Conservation (phyloP, 2,113 vertebrate genomes). For the Miniopterus natalensis region DNA sequence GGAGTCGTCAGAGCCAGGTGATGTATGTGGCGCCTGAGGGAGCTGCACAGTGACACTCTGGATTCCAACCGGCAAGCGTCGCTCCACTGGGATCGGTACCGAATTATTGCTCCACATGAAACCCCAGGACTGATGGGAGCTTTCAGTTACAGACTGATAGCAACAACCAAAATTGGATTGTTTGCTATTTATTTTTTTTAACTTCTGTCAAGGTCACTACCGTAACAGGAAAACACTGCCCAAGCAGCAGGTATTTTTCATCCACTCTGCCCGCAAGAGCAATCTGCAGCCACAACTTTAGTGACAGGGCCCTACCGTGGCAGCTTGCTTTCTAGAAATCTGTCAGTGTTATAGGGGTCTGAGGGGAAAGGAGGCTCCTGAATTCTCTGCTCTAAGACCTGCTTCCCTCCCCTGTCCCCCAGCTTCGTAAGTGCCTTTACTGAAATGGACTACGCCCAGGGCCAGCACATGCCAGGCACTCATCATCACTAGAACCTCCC, state of each 20-base stretch:
- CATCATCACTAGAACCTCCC: neutral
- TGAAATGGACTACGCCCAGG: neutral
- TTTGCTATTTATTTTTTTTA: constrained; percentile 86
- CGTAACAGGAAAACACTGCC: constrained; percentile 76
- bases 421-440: neutral
- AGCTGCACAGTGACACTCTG: constrained; percentile 33
- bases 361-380: neutral
- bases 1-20: constrained; percentile 69
- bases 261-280: constrained; percentile 69
- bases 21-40: constrained; percentile 78
- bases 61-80: constrained; percentile 72
- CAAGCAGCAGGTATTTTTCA: constrained; percentile 72
- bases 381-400: neutral
- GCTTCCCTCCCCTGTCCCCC: neutral
- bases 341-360: neutral
- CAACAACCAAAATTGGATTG: constrained; percentile 84
- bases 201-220: constrained; percentile 83
- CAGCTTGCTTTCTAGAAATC: constrained; percentile 56
- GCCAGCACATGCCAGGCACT: neutral
- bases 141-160: constrained; percentile 84
- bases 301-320: constrained; percentile 37
- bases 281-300: constrained; percentile 73
- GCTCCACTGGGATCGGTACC: constrained; percentile 80
- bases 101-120: constrained; percentile 87
- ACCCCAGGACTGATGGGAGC: constrained; percentile 82